Evolutionary conservation across 2,797 vertebrate genomes (phyloP).

Genomic region (Melopsittacus undulatus): DNA sequence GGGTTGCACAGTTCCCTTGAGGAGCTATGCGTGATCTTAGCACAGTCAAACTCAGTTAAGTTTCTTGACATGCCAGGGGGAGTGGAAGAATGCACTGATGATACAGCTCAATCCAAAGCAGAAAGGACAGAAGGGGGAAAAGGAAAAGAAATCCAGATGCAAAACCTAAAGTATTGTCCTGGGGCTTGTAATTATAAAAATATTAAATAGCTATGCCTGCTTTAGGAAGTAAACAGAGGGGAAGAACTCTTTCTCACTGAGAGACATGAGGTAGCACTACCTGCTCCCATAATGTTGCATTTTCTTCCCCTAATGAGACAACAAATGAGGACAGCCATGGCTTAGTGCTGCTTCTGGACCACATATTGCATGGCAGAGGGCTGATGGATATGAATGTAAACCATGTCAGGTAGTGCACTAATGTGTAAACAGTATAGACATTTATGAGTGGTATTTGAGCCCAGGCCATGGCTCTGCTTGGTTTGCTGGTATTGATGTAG

Average conservation of each 20-base stretch:
- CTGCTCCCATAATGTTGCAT: background rate
- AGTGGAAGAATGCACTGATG: background rate
- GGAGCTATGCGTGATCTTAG: constrained; percentile 5
- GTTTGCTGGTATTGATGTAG: background rate
- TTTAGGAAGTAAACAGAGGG: background rate
- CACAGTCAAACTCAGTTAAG: background rate
- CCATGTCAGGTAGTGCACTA: no score
- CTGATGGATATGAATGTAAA: background rate
- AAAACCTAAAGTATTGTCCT: background rate
- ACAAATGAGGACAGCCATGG: background rate
- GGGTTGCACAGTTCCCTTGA: constrained; percentile 12
- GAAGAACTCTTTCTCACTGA: background rate
- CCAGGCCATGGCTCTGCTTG: background rate
- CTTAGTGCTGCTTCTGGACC: background rate
- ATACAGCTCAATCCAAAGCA: background rate
- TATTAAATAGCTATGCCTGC: background rate
- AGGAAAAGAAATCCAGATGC: background rate
- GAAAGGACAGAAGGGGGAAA: background rate
- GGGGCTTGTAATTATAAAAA: background rate
- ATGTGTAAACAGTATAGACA: background rate
- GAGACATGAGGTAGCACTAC: background rate
- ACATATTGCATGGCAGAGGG: accelerated
- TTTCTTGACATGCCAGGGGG: background rate
- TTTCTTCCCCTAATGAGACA: background rate
- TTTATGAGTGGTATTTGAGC: background rate